A percentile compares a stretch with the other conserved stretches of the same genome.
Evolutionary conservation across 2,113 vertebrate species (phyloP).

Genomic region (Calypte anna): DNA sequence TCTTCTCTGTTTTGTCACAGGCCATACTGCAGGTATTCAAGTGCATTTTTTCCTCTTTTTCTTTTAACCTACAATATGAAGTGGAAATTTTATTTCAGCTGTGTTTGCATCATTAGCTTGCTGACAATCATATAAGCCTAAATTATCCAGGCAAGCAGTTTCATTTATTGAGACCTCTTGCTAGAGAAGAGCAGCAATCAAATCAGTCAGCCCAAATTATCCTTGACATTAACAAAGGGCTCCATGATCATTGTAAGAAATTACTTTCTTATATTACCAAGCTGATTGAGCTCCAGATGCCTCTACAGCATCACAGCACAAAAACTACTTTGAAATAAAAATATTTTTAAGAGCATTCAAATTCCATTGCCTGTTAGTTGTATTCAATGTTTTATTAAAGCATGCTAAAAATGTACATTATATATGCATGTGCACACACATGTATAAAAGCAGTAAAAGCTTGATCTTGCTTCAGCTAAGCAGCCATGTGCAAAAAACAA

Average conservation of each 20-base stretch:
- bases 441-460: neutral
- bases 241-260: slow-evolving; percentile 65
- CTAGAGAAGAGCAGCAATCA: slow-evolving; percentile 63
- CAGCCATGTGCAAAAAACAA: neutral
- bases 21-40: slow-evolving; percentile 24
- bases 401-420: slow-evolving; percentile 31
- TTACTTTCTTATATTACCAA: slow-evolving; percentile 50
- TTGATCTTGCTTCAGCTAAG: neutral
- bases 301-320: neutral
- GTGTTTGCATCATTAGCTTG: slow-evolving; percentile 66
- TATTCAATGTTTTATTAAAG: slow-evolving; percentile 9
- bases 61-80: neutral
- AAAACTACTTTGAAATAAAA: slow-evolving; percentile 36
- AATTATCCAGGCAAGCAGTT: slow-evolving; percentile 71
- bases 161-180: slow-evolving; percentile 65
- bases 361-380: slow-evolving; percentile 58
- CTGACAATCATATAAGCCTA: slow-evolving; percentile 65
- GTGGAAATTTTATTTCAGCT: slow-evolving; percentile 66
- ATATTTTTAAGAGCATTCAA: slow-evolving; percentile 8
- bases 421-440: accelerated
- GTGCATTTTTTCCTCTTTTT: neutral
- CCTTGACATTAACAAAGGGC: slow-evolving; percentile 70
- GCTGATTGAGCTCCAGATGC: slow-evolving; percentile 45
- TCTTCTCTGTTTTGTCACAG: neutral
- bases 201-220: slow-evolving; percentile 73